Conservation (phyloP, 2,888 invertebrate species). For the Drosophila prostipennis region DNA sequence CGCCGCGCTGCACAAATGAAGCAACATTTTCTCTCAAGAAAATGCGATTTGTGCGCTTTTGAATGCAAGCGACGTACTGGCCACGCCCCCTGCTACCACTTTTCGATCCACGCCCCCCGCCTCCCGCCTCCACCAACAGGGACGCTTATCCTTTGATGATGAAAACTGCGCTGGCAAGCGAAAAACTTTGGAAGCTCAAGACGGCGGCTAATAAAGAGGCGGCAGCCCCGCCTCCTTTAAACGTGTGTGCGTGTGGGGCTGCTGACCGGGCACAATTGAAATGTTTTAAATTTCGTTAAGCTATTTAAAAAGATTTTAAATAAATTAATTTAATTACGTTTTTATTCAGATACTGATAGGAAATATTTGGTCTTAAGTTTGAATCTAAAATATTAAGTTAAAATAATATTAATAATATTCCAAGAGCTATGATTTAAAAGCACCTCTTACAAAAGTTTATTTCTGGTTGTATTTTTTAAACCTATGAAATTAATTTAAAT, state of each 20-base stretch:
- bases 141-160: constrained; percentile 67
- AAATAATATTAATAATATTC: too few species aligned
- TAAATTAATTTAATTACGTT: too few species aligned
- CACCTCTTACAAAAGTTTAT: too few species aligned
- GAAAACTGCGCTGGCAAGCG: constrained; percentile 70
- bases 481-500: too few species aligned
- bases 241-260: constrained; percentile 26
- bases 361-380: too few species aligned
- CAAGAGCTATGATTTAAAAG: too few species aligned
- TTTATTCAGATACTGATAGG: too few species aligned
- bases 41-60: constrained; percentile 80
- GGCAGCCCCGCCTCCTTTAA: constrained; percentile 3
- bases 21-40: constrained; percentile 76
- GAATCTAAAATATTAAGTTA: too few species aligned
- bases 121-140: constrained; percentile 1
- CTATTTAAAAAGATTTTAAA: constrained; percentile 11
- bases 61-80: constrained; percentile 69
- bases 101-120: too few species aligned
- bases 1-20: constrained; percentile 75
- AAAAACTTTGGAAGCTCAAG: constrained; percentile 51
- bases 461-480: too few species aligned
- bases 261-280: constrained; percentile 63
- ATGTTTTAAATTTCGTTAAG: constrained; percentile 32
- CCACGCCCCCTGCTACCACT: constrained; percentile 24
- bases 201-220: constrained; percentile 55